Conservation (phyloP, 1,140 invertebrate species). For the Bradynema listronoti region DNA sequence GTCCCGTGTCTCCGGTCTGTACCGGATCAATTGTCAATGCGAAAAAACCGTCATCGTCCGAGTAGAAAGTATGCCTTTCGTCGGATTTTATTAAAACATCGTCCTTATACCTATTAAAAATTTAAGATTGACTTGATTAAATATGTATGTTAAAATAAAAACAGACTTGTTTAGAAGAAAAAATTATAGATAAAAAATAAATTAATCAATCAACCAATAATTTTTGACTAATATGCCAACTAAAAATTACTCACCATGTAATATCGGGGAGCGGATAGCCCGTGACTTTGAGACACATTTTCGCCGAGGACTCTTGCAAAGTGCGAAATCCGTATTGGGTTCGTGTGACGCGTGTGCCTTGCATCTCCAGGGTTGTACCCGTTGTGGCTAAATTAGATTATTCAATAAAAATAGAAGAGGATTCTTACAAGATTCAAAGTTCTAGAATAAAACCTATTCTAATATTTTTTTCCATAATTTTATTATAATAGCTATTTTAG, state of each 20-base stretch:
- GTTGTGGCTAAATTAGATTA: slow-evolving; percentile 56
- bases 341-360: slow-evolving; percentile 55
- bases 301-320: slow-evolving; percentile 78
- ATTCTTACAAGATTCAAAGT: neutral
- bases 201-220: neutral
- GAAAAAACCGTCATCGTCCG: slow-evolving; percentile 75
- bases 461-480: too few relatives aligned
- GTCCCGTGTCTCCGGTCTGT: slow-evolving; percentile 71
- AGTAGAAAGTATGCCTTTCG: slow-evolving; percentile 68
- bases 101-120: slow-evolving; percentile 71
- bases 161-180: neutral
- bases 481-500: too few relatives aligned
- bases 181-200: neutral
- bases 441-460: too few relatives aligned
- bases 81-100: slow-evolving; percentile 69
- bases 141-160: slow-evolving; percentile 7
- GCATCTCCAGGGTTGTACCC: slow-evolving; percentile 57
- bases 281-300: slow-evolving; percentile 82
- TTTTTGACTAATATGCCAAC: slow-evolving; percentile 13
- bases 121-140: slow-evolving; percentile 2
- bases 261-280: slow-evolving; percentile 88
- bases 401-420: too few relatives aligned
- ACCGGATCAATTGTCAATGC: slow-evolving; percentile 83
- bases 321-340: slow-evolving; percentile 68
- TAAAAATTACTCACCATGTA: slow-evolving; percentile 63